Evolutionary conservation across 2,113 vertebrate genomes (phyloP).

Genomic region (Penelope pileata): DNA sequence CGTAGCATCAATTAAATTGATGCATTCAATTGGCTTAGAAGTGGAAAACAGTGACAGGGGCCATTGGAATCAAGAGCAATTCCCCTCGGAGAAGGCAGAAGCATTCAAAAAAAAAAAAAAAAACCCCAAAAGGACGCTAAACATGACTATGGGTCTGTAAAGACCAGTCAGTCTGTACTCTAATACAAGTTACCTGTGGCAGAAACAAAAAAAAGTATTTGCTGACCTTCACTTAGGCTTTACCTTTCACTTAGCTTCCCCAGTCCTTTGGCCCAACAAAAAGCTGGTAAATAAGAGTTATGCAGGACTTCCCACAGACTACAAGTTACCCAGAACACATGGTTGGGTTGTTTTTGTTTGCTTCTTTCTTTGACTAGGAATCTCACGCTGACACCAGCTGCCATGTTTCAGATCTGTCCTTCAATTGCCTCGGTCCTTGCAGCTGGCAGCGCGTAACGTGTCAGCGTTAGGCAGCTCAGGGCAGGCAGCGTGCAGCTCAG

Average conservation of each 20-base stretch:
- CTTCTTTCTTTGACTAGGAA: not conserved
- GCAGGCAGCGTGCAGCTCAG: not conserved
- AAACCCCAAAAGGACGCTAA: not conserved
- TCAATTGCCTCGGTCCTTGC: not conserved
- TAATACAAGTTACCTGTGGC: not conserved
- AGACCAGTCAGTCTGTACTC: not conserved
- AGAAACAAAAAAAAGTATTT: not conserved
- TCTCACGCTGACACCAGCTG: not conserved
- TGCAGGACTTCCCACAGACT: not conserved
- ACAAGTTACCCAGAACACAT: not conserved
- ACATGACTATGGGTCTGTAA: not conserved
- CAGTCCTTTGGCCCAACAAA: not conserved
- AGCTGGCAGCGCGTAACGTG: fast-evolving
- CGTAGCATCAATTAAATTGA: fast-evolving
- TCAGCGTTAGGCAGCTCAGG: not conserved
- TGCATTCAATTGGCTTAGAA: not conserved
- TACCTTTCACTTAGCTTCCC: not conserved
- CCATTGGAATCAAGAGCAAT: not conserved
- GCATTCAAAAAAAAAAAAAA: not conserved
- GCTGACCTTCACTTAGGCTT: not conserved
- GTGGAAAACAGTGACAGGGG: not conserved
- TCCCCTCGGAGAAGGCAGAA: not conserved
- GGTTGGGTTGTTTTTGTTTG: not conserved
- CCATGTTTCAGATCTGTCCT: fast-evolving
- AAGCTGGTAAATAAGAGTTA: not conserved